Base-by-base conservation (phyloP, 1,140 invertebrate genomes). In the Thrips palmi region DNA sequence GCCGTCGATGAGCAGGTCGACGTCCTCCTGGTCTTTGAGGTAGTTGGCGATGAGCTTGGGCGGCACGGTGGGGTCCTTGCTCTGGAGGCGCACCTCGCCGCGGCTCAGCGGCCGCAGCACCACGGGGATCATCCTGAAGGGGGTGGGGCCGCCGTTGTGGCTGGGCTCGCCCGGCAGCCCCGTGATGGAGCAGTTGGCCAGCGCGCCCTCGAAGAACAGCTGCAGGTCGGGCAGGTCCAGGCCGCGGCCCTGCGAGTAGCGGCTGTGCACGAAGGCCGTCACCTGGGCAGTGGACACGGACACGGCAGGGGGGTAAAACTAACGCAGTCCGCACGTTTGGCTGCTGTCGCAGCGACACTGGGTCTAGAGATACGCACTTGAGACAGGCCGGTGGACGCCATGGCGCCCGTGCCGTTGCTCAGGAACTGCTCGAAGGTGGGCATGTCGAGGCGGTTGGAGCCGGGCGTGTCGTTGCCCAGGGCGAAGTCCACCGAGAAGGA, bases 21-120 rank as follows among this genome's bases (percentile, higher is more conserved):
- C 44, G 52, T 84, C 80, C 5, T 70, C 57, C 1, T 64, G 54
- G 45, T 77, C 54, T 14, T 66, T 54, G 47, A 81, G 74, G 50
- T 82, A 85, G 55, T 84, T 84, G 1, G 78, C 70, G 23, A 80
- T 59, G 44, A 89, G 70, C 28, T 64, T 56, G 0, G 86, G 86
- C 56, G 68, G 66, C 23, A 76, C 66, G 1, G 65, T 60, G 0
- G 82, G 84, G 62, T 86, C 69, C 8, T 57, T 53, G 29, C 64
- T 73, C 32, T 62, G 64, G 11, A 87, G 49, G 0, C 55, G 65
- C 6, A 81, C 57, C 32, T 70, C 60, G 1, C 83, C 83, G 4
- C 68, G 55, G 46, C 79, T 84, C 40, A 73, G 70, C 0, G 83
- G 81, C 2, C 72, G 60, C 47, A 86, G 49, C 14, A 83, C 42